Conservation (phyloP, 2,888 invertebrate genomes). For the Mythimna vitellina region DNA sequence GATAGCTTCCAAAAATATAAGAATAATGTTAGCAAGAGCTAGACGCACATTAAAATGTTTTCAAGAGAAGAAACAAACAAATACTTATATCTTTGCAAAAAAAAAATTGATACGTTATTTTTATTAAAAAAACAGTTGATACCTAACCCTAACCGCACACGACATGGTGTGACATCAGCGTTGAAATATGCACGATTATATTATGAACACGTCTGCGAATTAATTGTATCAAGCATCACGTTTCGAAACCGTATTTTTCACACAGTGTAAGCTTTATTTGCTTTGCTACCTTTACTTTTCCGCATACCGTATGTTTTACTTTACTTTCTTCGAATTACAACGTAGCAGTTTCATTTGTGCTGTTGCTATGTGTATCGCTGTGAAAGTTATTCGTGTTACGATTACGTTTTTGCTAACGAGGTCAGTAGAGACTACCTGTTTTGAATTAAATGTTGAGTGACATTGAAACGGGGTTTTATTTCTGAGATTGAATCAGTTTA, state of each 20-base stretch:
- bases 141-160: slow-evolving; percentile 48
- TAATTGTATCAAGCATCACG: slow-evolving; percentile 75
- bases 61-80: too few species aligned
- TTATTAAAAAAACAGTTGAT: too few species aligned
- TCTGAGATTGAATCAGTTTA: slow-evolving; percentile 19
- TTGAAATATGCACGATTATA: slow-evolving; percentile 76
- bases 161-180: slow-evolving; percentile 74
- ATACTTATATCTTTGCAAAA: too few species aligned
- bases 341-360: slow-evolving; percentile 47
- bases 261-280: slow-evolving; percentile 72
- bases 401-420: slow-evolving; percentile 57
- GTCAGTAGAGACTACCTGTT: slow-evolving; percentile 56
- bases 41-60: too few species aligned
- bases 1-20: too few species aligned
- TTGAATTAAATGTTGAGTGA: slow-evolving; percentile 50
- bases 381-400: slow-evolving; percentile 51
- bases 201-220: slow-evolving; percentile 70
- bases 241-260: slow-evolving; percentile 73
- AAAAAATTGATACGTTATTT: too few species aligned
- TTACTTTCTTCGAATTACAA: slow-evolving; percentile 56
- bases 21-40: too few species aligned
- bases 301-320: slow-evolving; percentile 58
- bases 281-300: slow-evolving; percentile 61
- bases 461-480: slow-evolving; percentile 54
- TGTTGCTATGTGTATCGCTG: slow-evolving; percentile 43